These are phyloP conservation scores for Macrophya annulata DNA, from an alignment of 2,888 invertebrate species.

Conservation along the genomic window DNA sequence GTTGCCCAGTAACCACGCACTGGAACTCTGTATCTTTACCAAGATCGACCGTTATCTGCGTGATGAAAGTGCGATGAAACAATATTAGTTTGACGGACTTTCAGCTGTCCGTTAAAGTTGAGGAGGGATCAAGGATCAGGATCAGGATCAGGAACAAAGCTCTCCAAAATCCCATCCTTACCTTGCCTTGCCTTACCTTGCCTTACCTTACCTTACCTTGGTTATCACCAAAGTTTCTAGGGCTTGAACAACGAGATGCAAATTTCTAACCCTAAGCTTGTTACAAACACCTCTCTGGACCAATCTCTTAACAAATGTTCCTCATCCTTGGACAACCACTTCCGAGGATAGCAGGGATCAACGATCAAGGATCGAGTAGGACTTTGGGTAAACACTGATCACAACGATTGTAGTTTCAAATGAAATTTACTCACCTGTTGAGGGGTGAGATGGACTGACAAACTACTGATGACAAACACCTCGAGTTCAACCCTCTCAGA, in stretches of 20 bases:
- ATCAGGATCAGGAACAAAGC: slow-evolving; percentile 30
- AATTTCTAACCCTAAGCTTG: slow-evolving; percentile 29
- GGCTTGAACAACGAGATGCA: slow-evolving; percentile 29
- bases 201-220: not conserved
- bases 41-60: slow-evolving; percentile 89
- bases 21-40: slow-evolving; percentile 93
- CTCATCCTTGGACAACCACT: slow-evolving; percentile 27
- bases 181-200: not conserved
- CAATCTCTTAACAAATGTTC: slow-evolving; percentile 33
- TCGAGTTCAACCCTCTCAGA: slow-evolving; percentile 79
- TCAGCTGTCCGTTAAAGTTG: not conserved
- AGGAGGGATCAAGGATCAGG: slow-evolving; percentile 35
- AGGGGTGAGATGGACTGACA: slow-evolving; percentile 76
- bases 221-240: slow-evolving; percentile 32
- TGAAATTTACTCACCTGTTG: slow-evolving; percentile 74
- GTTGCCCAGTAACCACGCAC: slow-evolving; percentile 93
- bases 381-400: not conserved
- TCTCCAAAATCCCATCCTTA: not conserved
- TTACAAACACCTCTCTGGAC: slow-evolving; percentile 1
- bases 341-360: not conserved
- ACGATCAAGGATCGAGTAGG: not conserved
- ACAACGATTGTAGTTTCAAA: not conserved
- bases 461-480: slow-evolving; percentile 76
- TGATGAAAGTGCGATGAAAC: not conserved
- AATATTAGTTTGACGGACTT: slow-evolving; percentile 31